phyloP scores from a whole-genome alignment of 2,888 invertebrate genomes.

The Luperina nickerlii region DNA sequence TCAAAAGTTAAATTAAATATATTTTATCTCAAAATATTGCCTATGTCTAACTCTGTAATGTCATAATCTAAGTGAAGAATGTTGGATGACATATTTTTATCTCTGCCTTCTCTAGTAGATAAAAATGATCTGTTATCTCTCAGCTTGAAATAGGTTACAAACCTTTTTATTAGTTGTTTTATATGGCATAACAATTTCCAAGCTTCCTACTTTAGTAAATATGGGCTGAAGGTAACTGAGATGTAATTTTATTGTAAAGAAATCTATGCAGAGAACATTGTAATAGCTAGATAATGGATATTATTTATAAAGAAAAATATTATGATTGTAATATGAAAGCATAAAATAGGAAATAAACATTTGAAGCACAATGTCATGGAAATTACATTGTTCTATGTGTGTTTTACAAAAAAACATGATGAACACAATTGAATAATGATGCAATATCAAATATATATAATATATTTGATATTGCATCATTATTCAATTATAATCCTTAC shows the following conservation, averaged over 20 bases:
- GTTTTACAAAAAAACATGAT: not conserved
- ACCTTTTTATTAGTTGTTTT: slow-evolving; percentile 8
- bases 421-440: no score
- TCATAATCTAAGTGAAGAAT: slow-evolving; percentile 36
- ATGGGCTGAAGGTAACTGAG: slow-evolving; percentile 16
- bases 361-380: not conserved
- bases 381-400: slow-evolving; percentile 1
- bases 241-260: not conserved
- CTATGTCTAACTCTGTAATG: slow-evolving; percentile 12
- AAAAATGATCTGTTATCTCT: slow-evolving; percentile 48
- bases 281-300: not conserved
- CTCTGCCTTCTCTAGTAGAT: slow-evolving; percentile 39
- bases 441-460: no score
- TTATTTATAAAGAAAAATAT: not conserved
- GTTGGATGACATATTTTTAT: slow-evolving; percentile 49
- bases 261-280: not conserved
- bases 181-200: slow-evolving; percentile 8
- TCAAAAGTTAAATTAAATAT: not conserved
- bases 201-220: slow-evolving; percentile 31
- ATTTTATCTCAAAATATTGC: slow-evolving; percentile 5
- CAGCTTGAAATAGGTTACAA: slow-evolving; percentile 13
- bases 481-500: not conserved
- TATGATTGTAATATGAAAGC: not conserved
- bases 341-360: not conserved
- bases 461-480: slow-evolving; percentile 12